phyloP scores from a whole-genome alignment of 2,888 invertebrate species.

The Caenorhabditis sp. region DNA sequence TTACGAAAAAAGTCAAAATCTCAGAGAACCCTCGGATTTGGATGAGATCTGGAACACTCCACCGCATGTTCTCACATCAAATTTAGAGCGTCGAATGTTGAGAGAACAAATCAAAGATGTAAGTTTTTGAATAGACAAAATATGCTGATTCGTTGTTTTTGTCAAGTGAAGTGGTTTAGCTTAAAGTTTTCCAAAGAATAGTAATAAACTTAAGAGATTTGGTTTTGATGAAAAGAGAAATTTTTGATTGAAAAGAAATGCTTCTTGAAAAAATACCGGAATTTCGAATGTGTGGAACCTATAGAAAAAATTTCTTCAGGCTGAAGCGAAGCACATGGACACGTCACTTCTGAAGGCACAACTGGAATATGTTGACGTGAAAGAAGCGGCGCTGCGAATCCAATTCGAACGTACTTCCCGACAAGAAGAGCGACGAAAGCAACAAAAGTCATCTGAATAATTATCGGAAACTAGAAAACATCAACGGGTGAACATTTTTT shows the following conservation, averaged over 20 bases:
- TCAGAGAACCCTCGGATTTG: slow-evolving; percentile 62
- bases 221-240: neutral
- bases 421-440: slow-evolving; percentile 14
- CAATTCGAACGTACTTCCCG: slow-evolving; percentile 54
- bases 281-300: neutral
- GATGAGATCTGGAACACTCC: slow-evolving; percentile 61
- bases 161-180: neutral
- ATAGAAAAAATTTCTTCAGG: slow-evolving; percentile 27
- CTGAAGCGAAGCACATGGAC: slow-evolving; percentile 55
- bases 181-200: neutral
- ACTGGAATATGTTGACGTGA: slow-evolving; percentile 65
- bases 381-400: slow-evolving; percentile 61
- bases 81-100: slow-evolving; percentile 61
- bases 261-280: neutral
- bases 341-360: slow-evolving; percentile 60
- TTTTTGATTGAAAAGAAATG: neutral
- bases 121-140: neutral
- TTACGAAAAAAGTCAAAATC: slow-evolving; percentile 2
- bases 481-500: neutral
- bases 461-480: neutral
- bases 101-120: slow-evolving; percentile 58
- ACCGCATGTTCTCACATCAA: slow-evolving; percentile 59
- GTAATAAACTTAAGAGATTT: neutral
- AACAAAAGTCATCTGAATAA: slow-evolving; percentile 1
- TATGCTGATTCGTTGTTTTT: neutral